Evolutionary conservation across 2,797 vertebrate genomes (phyloP).

Genomic region (Hydrophis major): DNA sequence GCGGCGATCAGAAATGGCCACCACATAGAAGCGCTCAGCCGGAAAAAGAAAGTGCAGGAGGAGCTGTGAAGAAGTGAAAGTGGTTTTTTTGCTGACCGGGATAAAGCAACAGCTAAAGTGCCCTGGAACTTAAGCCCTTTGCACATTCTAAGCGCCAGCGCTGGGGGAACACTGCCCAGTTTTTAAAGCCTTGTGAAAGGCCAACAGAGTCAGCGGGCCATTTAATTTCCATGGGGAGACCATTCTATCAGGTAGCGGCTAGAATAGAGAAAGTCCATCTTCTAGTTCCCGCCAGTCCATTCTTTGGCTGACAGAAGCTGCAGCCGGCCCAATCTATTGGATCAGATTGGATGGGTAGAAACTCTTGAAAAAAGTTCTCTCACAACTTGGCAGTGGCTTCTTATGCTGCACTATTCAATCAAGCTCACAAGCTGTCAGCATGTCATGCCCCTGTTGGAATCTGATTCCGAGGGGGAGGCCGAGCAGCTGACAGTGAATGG

Average conservation of each 20-base stretch:
- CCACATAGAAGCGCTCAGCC: too few species aligned
- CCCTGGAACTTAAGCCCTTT: neutral
- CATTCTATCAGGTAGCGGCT: neutral
- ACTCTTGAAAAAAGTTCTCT: neutral
- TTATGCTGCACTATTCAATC: neutral
- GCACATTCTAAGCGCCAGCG: neutral
- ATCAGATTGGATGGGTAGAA: neutral
- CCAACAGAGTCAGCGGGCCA: neutral
- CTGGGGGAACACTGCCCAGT: neutral
- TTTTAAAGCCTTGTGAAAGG: neutral
- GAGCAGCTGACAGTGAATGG: too few species aligned
- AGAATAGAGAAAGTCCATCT: neutral
- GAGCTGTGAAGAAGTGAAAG: too few species aligned
- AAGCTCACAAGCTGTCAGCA: neutral
- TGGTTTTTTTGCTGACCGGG: too few species aligned
- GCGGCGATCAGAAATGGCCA: too few species aligned
- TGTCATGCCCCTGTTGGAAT: too few species aligned
- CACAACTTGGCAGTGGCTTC: neutral
- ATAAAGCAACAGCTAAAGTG: too few species aligned
- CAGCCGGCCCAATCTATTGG: neutral
- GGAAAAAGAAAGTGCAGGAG: too few species aligned
- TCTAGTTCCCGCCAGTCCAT: neutral
- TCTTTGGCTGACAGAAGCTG: neutral
- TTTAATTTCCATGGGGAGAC: neutral
- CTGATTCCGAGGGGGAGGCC: too few species aligned